Evolutionary conservation across 2,888 invertebrate species (phyloP).

Genomic region (Acronicta psi): DNA sequence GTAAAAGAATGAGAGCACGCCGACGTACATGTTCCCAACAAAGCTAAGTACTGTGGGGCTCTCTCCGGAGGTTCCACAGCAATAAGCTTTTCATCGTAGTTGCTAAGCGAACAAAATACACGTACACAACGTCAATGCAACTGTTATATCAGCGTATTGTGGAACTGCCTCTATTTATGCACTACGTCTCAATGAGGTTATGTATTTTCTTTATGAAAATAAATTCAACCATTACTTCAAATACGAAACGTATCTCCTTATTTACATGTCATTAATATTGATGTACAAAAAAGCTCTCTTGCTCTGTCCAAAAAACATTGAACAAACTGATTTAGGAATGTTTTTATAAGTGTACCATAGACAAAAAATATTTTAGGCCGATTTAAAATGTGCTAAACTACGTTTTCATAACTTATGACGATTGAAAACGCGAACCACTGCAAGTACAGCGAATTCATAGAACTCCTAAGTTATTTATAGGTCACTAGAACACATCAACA

Average conservation of each 20-base stretch:
- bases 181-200: constrained; percentile 8
- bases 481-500: constrained; percentile 32
- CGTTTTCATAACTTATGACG: constrained; percentile 25
- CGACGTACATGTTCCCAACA: constrained; percentile 57
- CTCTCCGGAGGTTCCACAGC: constrained; percentile 58
- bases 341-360: constrained; percentile 22
- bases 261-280: constrained; percentile 42
- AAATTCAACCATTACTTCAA: constrained; percentile 21
- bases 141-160: constrained; percentile 15
- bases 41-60: constrained; percentile 64
- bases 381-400: constrained; percentile 19
- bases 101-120: constrained; percentile 52
- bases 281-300: constrained; percentile 20
- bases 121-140: constrained; percentile 21
- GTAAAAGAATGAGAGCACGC: constrained; percentile 47
- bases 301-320: constrained; percentile 16
- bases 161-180: constrained; percentile 7
- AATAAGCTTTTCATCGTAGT: constrained; percentile 65
- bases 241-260: constrained; percentile 28
- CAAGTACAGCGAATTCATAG: constrained; percentile 24
- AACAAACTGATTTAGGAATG: constrained; percentile 10
- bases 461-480: constrained; percentile 37
- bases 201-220: constrained; percentile 36
- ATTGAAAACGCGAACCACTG: constrained; percentile 17
- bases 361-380: constrained; percentile 7